phyloP scores from a whole-genome alignment of 1,140 invertebrate species.

The Caerostris extrusa region DNA sequence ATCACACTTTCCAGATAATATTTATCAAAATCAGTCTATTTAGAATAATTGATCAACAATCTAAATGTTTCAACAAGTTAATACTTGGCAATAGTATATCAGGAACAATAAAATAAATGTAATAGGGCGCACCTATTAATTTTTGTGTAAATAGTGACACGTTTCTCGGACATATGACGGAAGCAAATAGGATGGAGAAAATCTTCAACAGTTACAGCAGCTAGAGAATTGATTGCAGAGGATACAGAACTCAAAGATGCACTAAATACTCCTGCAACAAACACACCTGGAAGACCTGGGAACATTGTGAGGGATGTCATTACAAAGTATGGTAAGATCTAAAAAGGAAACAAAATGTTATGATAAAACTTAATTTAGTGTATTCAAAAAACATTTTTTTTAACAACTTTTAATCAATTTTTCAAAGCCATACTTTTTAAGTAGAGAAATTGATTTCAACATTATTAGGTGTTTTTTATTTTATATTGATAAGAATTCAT shows the following conservation, averaged over 20 bases:
- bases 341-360: slow-evolving; percentile 77
- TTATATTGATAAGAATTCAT: too few species aligned
- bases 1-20: too few species aligned
- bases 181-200: slow-evolving; percentile 83
- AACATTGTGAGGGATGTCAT: slow-evolving; percentile 86
- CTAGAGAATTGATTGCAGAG: slow-evolving; percentile 90
- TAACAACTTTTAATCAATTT: too few species aligned
- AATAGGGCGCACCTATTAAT: slow-evolving; percentile 65
- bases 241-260: slow-evolving; percentile 93
- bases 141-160: slow-evolving; percentile 76
- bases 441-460: too few species aligned
- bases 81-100: too few species aligned
- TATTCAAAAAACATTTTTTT: too few species aligned
- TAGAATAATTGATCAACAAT: too few species aligned
- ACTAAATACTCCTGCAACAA: slow-evolving; percentile 91
- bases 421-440: too few species aligned
- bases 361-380: too few species aligned
- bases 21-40: too few species aligned
- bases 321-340: slow-evolving; percentile 90
- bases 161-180: slow-evolving; percentile 30
- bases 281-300: slow-evolving; percentile 89
- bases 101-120: background rate
- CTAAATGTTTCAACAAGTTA: too few species aligned
- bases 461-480: too few species aligned
- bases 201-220: slow-evolving; percentile 93